Conservation (phyloP, 92 coral and sea anemone genomes). For the Nematostella vectensis region DNA sequence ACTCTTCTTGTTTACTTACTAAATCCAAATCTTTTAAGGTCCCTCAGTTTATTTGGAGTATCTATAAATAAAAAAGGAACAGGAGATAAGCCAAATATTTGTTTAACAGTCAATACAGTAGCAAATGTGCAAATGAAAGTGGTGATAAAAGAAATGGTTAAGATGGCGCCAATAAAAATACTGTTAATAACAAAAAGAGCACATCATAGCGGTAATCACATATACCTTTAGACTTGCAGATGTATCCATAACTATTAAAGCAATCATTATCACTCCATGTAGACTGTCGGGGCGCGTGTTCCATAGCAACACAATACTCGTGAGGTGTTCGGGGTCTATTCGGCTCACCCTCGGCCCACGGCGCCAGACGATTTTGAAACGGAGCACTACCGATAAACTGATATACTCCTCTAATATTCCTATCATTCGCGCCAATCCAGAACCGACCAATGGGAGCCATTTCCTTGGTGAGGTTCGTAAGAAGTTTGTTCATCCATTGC, state of each 20-base stretch:
- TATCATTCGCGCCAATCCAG: slow-evolving; percentile 76
- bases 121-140: no score
- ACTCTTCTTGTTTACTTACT: slow-evolving; percentile 40
- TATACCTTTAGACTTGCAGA: slow-evolving; percentile 64
- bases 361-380: slow-evolving; percentile 45
- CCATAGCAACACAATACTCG: slow-evolving; percentile 49
- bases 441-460: slow-evolving; percentile 30
- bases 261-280: slow-evolving; percentile 75
- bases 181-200: no score
- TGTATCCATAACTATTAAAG: slow-evolving; percentile 48
- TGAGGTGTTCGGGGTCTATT: slow-evolving; percentile 43
- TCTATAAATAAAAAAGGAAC: background rate
- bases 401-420: slow-evolving; percentile 40
- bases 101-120: no score
- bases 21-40: slow-evolving; percentile 45
- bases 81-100: background rate
- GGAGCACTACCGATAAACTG: slow-evolving; percentile 66
- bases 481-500: slow-evolving; percentile 37
- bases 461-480: slow-evolving; percentile 26
- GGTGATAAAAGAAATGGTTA: no score
- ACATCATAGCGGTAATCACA: no score
- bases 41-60: slow-evolving; percentile 25
- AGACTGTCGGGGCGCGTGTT: slow-evolving; percentile 30
- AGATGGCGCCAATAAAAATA: no score
- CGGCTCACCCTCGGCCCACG: slow-evolving; percentile 81